Conservation (phyloP, 2,888 invertebrate species). For the Plagodis dolabraria region DNA sequence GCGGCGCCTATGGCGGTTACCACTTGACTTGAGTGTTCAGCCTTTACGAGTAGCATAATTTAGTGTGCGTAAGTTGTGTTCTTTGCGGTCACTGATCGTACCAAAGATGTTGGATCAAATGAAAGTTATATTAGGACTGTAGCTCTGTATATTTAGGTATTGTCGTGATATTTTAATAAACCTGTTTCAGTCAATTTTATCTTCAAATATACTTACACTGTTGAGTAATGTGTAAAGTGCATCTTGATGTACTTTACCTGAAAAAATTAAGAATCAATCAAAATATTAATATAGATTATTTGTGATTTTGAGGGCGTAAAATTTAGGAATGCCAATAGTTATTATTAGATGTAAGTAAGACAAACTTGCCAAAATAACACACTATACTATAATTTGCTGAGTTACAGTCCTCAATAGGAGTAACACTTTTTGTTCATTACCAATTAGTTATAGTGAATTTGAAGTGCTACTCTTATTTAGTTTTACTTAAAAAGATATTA, state of each 20-base stretch:
- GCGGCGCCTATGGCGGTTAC: constrained; percentile 40
- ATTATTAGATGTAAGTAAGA: not conserved
- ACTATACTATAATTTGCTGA: not conserved
- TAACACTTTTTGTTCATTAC: constrained; percentile 16
- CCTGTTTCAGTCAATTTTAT: not conserved
- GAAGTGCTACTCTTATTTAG: constrained; percentile 7
- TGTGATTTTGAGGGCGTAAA: no score
- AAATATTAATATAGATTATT: no score
- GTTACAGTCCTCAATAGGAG: constrained; percentile 17
- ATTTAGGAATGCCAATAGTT: no score
- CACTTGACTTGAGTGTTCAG: constrained; percentile 47
- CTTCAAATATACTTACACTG: not conserved
- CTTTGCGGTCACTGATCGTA: constrained; percentile 73
- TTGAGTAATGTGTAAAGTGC: no score
- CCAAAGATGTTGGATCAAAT: constrained; percentile 78
- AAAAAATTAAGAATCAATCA: no score
- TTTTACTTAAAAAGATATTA: constrained; percentile 15
- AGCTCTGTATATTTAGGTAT: constrained; percentile 31
- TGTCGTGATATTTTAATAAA: not conserved
- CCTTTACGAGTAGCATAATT: constrained; percentile 11
- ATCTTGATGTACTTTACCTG: no score
- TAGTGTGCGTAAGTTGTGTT: constrained; percentile 47
- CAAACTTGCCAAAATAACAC: constrained; percentile 10
- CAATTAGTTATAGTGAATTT: constrained; percentile 12
- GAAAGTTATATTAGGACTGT: constrained; percentile 46